Base-by-base conservation (phyloP, 2,797 vertebrate species). In the Takifugu rubripes region DNA sequence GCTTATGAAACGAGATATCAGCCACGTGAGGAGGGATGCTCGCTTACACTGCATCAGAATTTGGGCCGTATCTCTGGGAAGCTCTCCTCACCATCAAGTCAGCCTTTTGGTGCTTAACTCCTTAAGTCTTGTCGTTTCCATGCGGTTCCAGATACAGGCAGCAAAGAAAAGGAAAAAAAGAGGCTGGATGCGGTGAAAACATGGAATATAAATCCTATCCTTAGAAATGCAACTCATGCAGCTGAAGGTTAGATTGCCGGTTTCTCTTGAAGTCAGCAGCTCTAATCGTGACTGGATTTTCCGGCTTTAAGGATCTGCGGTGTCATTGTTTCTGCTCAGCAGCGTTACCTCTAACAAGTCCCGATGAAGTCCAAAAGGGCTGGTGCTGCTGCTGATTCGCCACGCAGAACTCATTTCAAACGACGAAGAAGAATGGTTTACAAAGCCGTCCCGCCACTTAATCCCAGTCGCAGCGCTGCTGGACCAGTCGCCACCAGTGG, bases 381-480 rank as follows among this genome's bases (percentile, higher is more conserved):
- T 14, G 15, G 15, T 10, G 43, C 56, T 24, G 27, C 54, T 59
- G 64, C 27, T 56, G 57, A 64, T 68, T 64, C 51, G 49, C 51
- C 54, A 42, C 25, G 59, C 26, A 53, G 56, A 31, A 63, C 63
- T 60, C 66, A 72, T 79, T 73, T 87, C 79, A 84, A 79, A 83
- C 71, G 51, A 69, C 7, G 70, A 61, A 56, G 59, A 66, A 69
- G 68, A 73, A 81, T 71, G 69, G 68, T 45, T 81, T 68, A 60
- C 70, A 52, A 75, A 68, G 70, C 72, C 70, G 70, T 67, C 70
- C 74, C 50, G 33, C 66, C 73, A 74, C 73, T 78, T 82, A 83
- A 84, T 86, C 82, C 81, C 66, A 66, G 71, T 73, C 64, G 81
- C 70, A 66, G 68, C 55, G 61, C 48, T 66, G 59, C 64, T 56